Evolutionary conservation across 2,797 vertebrate species (phyloP).

Genomic region (Gambusia yucatana): DNA sequence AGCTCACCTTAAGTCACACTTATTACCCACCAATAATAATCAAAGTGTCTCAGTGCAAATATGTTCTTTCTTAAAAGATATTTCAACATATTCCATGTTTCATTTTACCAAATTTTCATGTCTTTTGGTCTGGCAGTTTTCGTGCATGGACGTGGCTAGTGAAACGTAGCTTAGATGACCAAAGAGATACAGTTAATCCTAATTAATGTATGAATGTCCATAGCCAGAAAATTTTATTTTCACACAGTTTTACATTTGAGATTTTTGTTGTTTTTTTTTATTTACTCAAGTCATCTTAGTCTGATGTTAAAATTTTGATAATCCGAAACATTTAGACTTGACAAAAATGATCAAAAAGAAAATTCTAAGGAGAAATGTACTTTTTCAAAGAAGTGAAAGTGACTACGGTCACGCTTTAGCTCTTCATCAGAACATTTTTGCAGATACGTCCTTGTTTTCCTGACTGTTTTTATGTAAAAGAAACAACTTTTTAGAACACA

Average conservation of each 20-base stretch:
- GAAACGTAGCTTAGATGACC: background rate
- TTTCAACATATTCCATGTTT: background rate
- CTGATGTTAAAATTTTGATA: background rate
- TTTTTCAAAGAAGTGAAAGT: background rate
- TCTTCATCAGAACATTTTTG: background rate
- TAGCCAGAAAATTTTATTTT: background rate
- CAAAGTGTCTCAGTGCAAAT: background rate
- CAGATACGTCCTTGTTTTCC: background rate
- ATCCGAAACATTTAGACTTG: background rate
- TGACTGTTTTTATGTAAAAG: background rate
- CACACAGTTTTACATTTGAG: background rate
- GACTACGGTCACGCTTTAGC: background rate
- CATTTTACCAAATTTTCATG: background rate
- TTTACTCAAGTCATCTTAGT: background rate
- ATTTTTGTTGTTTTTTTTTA: background rate
- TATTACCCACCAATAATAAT: background rate
- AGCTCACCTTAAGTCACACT: background rate
- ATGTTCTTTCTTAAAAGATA: no score
- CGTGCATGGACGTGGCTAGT: background rate
- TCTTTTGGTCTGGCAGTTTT: background rate
- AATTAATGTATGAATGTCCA: background rate
- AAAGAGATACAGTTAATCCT: background rate
- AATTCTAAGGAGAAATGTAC: background rate
- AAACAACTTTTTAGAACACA: background rate
- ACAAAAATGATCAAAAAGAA: background rate